Percentiles rank a stretch among this genome's conserved stretches.
Conservation (phyloP, 2,888 invertebrate genomes). For the Tenthredo scrophulariae region DNA sequence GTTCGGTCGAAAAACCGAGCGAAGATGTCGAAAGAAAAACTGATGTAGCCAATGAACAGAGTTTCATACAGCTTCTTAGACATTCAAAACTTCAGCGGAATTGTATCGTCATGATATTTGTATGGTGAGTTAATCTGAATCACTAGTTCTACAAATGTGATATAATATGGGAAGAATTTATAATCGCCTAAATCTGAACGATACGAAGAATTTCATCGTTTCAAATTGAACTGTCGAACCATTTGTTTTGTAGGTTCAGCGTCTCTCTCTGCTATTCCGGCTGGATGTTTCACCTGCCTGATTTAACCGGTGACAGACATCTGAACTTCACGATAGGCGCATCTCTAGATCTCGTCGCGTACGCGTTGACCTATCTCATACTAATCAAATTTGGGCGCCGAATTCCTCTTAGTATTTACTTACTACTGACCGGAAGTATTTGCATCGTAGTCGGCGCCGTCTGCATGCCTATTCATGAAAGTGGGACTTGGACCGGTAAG, state of each 20-base stretch:
- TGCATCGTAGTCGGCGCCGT: slow-evolving; percentile 76
- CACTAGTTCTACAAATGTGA: background rate
- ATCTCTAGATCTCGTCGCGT: slow-evolving; percentile 78
- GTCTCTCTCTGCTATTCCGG: slow-evolving; percentile 78
- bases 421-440: slow-evolving; percentile 75
- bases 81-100: slow-evolving; percentile 51
- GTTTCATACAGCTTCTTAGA: slow-evolving; percentile 55
- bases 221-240: slow-evolving; percentile 30
- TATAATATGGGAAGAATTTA: slow-evolving; percentile 41
- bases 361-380: slow-evolving; percentile 74
- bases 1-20: slow-evolving; percentile 56
- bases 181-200: background rate
- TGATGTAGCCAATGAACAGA: slow-evolving; percentile 30
- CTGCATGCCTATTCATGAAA: slow-evolving; percentile 63
- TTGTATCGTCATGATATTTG: slow-evolving; percentile 54
- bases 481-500: slow-evolving; percentile 63
- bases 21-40: slow-evolving; percentile 56
- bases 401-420: slow-evolving; percentile 76
- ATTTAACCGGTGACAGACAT: slow-evolving; percentile 78
- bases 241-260: slow-evolving; percentile 75
- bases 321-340: slow-evolving; percentile 79
- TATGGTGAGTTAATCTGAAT: slow-evolving; percentile 54
- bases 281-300: slow-evolving; percentile 76
- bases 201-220: slow-evolving; percentile 58
- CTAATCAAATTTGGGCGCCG: slow-evolving; percentile 77